Evolutionary conservation across 2,888 invertebrate genomes (phyloP).

Genomic region (Campaea margaritaria): DNA sequence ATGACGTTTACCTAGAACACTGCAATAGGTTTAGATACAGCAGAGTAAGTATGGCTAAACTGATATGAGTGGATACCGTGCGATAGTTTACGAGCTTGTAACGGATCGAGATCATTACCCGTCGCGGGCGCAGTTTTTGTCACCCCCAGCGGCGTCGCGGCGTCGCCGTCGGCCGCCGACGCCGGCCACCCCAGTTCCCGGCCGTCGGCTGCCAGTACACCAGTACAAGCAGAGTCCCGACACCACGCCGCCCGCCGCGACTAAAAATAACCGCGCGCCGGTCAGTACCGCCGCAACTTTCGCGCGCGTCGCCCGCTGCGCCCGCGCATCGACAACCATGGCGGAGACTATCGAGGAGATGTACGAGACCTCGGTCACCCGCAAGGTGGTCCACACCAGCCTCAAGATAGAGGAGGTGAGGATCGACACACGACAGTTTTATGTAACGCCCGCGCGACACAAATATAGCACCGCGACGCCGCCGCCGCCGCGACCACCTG

Average conservation of each 20-base stretch:
- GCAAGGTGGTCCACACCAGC: conserved; percentile 89
- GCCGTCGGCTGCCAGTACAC: conserved; percentile 33
- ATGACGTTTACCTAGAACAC: too few species aligned
- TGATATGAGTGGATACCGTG: background rate
- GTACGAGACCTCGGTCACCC: conserved; percentile 89
- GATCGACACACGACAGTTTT: conserved; percentile 72
- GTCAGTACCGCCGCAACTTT: conserved; percentile 80
- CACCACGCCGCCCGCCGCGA: conserved; percentile 62
- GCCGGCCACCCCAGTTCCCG: conserved; percentile 37
- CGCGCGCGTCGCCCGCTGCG: conserved; percentile 82
- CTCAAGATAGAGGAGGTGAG: conserved; percentile 91
- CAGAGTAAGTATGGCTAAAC: too few species aligned
- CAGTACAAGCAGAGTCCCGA: conserved; percentile 41
- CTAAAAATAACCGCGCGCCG: conserved; percentile 80
- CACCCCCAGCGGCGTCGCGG: conserved; percentile 27
- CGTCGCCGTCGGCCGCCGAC: conserved; percentile 4
- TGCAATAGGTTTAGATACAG: too few species aligned
- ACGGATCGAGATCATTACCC: conserved; percentile 14
- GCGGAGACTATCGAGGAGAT: conserved; percentile 89
- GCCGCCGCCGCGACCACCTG: conserved; percentile 58
- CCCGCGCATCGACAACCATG: conserved; percentile 80
- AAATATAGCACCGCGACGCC: conserved; percentile 63
- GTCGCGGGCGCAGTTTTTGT: conserved; percentile 15
- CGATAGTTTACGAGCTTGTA: background rate
- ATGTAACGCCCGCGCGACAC: conserved; percentile 77